Conservation (phyloP, 2,888 invertebrate species). For the Drosophila basisetae region DNA sequence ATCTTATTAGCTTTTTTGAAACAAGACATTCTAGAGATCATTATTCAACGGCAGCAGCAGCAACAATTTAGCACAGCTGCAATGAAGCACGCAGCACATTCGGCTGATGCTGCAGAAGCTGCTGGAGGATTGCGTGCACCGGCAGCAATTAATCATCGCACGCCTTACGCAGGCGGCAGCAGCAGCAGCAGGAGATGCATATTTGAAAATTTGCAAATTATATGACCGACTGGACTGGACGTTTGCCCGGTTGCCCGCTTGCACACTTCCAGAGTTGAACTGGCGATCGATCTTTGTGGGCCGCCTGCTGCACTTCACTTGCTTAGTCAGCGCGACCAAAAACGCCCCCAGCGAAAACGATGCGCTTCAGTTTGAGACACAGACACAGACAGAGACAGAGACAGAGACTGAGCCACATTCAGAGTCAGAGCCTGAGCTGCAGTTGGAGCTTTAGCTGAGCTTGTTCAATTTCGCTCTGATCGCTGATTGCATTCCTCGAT, state of each 20-base stretch:
- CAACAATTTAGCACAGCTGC: slow-evolving; percentile 33
- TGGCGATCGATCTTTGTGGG: slow-evolving; percentile 71
- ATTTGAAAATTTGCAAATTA: slow-evolving; percentile 80
- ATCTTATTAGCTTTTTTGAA: slow-evolving; percentile 82
- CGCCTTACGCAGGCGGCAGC: slow-evolving; percentile 66
- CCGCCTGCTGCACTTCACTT: slow-evolving; percentile 57
- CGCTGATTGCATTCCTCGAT: slow-evolving; percentile 77
- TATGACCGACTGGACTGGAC: slow-evolving; percentile 24
- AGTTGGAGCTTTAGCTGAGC: slow-evolving; percentile 41
- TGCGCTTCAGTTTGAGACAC: slow-evolving; percentile 11
- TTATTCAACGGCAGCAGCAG: slow-evolving; percentile 66
- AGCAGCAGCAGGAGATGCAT: slow-evolving; percentile 72
- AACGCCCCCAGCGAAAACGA: slow-evolving; percentile 67
- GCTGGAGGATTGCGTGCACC: slow-evolving; percentile 66
- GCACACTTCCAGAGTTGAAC: slow-evolving; percentile 19
- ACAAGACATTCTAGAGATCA: slow-evolving; percentile 79
- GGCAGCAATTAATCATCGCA: slow-evolving; percentile 79
- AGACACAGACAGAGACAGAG: neutral
- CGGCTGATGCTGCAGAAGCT: slow-evolving; percentile 19
- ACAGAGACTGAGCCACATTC: slow-evolving; percentile 12
- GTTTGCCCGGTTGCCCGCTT: slow-evolving; percentile 3
- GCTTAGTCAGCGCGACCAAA: slow-evolving; percentile 75
- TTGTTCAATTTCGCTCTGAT: slow-evolving; percentile 73
- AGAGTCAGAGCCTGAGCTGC: slow-evolving; percentile 14
- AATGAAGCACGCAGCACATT: slow-evolving; percentile 50